Conservation (phyloP, 1,140 invertebrate species). For the Saccostrea glomerata region DNA sequence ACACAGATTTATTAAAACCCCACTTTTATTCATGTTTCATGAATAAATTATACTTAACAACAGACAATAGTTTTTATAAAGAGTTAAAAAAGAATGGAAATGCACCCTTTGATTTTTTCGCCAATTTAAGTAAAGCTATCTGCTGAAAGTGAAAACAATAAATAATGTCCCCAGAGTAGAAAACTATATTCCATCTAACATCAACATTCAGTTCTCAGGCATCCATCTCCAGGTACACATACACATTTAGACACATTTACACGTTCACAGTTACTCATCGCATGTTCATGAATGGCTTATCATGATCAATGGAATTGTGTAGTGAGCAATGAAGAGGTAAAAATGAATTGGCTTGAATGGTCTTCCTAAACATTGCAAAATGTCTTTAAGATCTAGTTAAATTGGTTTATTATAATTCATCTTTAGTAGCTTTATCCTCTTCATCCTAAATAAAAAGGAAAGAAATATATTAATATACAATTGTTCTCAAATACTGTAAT, state of each 20-base stretch:
- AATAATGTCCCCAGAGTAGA: slow-evolving; percentile 27
- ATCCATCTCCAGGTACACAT: background rate
- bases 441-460: background rate
- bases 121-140: slow-evolving; percentile 20
- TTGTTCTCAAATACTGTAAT: background rate
- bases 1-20: background rate
- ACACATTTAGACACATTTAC: background rate
- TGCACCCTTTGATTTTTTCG: background rate
- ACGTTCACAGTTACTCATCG: background rate
- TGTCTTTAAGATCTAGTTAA: background rate
- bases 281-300: slow-evolving; percentile 1
- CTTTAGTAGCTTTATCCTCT: background rate
- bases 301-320: slow-evolving; percentile 26
- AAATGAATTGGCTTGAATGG: background rate
- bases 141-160: slow-evolving; percentile 28
- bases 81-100: slow-evolving; percentile 4
- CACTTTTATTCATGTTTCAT: slow-evolving; percentile 12
- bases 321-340: slow-evolving; percentile 31
- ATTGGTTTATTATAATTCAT: slow-evolving; percentile 22
- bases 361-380: background rate
- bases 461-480: background rate
- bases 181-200: slow-evolving; percentile 25
- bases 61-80: background rate
- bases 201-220: background rate
- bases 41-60: slow-evolving; percentile 30